A percentile compares a stretch with the other conserved stretches of the same genome.
phyloP scores from a whole-genome alignment of 2,113 vertebrate species.

The Eulemur macaco region DNA sequence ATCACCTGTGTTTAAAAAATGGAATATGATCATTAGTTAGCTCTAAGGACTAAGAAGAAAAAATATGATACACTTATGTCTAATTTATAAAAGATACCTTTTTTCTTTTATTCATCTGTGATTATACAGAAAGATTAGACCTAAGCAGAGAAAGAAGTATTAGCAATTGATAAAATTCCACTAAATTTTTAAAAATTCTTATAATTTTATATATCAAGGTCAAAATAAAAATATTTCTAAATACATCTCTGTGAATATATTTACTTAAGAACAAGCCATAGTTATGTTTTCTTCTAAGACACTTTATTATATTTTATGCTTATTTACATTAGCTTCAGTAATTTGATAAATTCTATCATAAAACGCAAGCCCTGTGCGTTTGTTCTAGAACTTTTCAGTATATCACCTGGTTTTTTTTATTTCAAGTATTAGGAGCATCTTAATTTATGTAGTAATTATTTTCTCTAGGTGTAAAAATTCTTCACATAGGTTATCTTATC shows the following conservation, averaged over 20 bases:
- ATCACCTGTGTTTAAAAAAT: neutral
- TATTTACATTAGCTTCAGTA: neutral
- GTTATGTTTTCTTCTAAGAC: neutral
- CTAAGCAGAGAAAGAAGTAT: neutral
- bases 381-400: conserved; percentile 28
- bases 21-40: neutral
- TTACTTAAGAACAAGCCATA: neutral
- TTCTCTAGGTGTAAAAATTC: neutral
- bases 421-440: neutral
- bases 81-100: conserved; percentile 1
- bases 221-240: conserved; percentile 29
- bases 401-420: neutral
- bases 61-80: neutral
- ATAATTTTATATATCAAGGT: neutral
- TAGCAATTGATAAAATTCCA: neutral
- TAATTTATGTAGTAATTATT: conserved; percentile 12
- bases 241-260: neutral
- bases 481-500: neutral
- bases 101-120: neutral
- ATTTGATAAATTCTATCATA: conserved; percentile 38
- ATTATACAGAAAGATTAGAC: neutral
- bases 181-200: neutral
- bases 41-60: neutral
- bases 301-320: neutral
- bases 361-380: neutral